These are phyloP conservation scores for Hapalemur alaotrensis DNA, from an alignment of 2,797 vertebrate genomes.

Conservation along the genomic window DNA sequence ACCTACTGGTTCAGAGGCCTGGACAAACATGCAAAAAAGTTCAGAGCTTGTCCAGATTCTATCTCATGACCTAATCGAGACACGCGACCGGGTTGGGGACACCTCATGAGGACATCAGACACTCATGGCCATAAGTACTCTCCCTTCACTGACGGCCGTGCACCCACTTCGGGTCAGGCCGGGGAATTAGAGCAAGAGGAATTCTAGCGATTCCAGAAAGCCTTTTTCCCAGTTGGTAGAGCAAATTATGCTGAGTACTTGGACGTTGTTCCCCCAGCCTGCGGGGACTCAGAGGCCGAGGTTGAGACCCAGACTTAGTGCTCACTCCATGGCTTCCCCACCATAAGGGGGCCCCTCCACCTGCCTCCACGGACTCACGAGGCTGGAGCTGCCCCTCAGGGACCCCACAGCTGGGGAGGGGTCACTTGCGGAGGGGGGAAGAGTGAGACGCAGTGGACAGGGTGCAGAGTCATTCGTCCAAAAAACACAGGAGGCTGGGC, in stretches of 20 bases:
- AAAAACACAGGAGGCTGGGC: neutral
- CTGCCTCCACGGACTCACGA: neutral
- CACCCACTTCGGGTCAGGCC: conserved; percentile 1
- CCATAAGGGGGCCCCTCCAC: neutral
- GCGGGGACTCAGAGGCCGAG: neutral
- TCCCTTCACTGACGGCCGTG: neutral
- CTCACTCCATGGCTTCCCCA: accelerated
- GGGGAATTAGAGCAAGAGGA: conserved; percentile 26
- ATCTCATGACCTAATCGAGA: conserved; percentile 10
- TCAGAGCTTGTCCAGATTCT: conserved; percentile 36
- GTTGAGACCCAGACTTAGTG: neutral
- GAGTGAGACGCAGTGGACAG: neutral
- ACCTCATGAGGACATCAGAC: conserved; percentile 23
- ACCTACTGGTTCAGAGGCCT: conserved; percentile 64
- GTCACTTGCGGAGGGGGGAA: neutral
- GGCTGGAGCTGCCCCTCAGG: neutral
- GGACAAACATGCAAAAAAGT: conserved; percentile 18
- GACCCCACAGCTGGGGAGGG: neutral
- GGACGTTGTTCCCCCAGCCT: neutral
- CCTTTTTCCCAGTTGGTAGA: neutral
- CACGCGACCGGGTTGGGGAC: neutral
- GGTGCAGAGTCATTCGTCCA: neutral
- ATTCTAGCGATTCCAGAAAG: neutral
- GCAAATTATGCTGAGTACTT: neutral
- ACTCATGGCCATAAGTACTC: neutral